phyloP scores from a whole-genome alignment of 2,113 vertebrate genomes.

The Eolophus roseicapilla region DNA sequence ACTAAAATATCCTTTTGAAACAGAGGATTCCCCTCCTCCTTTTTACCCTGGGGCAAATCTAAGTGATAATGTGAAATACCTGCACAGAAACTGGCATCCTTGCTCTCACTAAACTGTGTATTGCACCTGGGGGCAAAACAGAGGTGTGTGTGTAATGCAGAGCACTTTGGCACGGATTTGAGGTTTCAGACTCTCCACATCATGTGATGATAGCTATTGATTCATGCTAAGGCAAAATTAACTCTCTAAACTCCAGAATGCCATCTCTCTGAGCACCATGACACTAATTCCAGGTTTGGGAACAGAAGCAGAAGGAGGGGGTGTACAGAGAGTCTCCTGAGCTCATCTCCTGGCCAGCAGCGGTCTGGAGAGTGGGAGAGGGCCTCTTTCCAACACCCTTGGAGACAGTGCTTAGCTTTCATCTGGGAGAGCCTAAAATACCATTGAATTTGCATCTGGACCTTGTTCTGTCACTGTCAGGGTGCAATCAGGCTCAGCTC shows the following conservation, averaged over 20 bases:
- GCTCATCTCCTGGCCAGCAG: neutral
- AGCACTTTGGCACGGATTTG: conserved; percentile 24
- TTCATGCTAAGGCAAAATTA: neutral
- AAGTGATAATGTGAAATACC: conserved; percentile 51
- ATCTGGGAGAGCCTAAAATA: neutral
- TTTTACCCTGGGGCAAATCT: conserved; percentile 45
- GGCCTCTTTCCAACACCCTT: neutral
- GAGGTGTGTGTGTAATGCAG: neutral
- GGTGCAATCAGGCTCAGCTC: neutral
- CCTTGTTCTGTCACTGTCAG: neutral
- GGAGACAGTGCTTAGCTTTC: neutral
- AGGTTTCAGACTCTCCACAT: conserved; percentile 4
- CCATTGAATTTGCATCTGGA: fast-evolving
- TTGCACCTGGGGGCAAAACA: conserved; percentile 31
- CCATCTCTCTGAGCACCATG: neutral
- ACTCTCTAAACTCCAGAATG: neutral
- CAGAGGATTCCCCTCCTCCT: conserved; percentile 35
- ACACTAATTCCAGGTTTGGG: neutral
- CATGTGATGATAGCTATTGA: conserved; percentile 48
- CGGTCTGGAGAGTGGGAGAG: neutral
- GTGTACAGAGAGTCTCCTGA: neutral
- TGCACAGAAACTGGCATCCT: conserved; percentile 36
- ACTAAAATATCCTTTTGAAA: conserved; percentile 52
- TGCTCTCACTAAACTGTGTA: neutral
- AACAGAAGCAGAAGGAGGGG: neutral